phyloP scores from a whole-genome alignment of 2,113 vertebrate genomes.

The Capricornis sumatraensis region DNA sequence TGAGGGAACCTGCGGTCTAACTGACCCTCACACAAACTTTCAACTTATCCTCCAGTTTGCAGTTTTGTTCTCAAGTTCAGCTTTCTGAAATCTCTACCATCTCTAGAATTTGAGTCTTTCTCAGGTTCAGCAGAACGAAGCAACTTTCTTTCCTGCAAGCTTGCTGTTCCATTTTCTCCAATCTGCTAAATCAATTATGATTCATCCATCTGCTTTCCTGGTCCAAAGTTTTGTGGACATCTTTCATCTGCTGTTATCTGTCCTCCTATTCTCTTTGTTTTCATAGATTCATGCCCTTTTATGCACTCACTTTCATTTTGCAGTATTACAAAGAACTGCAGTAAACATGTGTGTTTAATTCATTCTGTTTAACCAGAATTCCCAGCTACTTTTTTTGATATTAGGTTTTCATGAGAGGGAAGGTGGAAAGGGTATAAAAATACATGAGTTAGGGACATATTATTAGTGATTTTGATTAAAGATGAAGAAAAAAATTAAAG shows the following conservation, averaged over 20 bases:
- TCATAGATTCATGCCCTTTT: neutral
- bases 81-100: neutral
- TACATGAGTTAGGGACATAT: neutral
- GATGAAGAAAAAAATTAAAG: neutral
- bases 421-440: neutral
- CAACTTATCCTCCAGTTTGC: too few species aligned
- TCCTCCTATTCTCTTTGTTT: neutral
- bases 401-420: neutral
- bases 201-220: neutral
- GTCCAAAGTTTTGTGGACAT: neutral
- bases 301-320: conserved; percentile 26
- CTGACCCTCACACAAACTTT: neutral
- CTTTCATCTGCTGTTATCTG: neutral
- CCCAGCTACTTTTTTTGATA: neutral
- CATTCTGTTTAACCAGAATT: neutral
- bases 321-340: neutral
- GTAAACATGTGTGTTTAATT: neutral
- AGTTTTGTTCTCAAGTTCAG: neutral
- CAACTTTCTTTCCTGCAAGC: neutral
- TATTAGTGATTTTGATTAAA: conserved; percentile 3
- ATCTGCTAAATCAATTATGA: neutral
- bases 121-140: neutral
- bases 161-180: neutral
- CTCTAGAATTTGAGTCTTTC: neutral
- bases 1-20: neutral